Conservation (phyloP, 64 coral and sea anemone species). For the Dendronephthya gigantea region DNA sequence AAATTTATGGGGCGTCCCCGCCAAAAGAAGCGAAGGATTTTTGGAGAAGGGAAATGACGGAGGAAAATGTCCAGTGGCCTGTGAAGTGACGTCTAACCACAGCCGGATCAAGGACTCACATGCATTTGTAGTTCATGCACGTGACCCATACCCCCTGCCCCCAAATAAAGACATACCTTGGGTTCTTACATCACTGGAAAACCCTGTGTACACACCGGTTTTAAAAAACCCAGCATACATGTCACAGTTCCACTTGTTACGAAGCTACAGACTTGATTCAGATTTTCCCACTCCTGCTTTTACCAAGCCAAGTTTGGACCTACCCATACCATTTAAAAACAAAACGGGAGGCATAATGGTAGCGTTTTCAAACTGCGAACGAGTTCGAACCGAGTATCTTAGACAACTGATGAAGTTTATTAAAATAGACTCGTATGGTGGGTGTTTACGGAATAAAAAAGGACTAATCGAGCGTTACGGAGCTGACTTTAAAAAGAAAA, state of each 20-base stretch:
- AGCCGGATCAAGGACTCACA: neutral
- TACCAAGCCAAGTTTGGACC: slow-evolving; percentile 19
- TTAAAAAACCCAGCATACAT: slow-evolving; percentile 8
- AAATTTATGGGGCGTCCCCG: neutral
- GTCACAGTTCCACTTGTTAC: slow-evolving; percentile 2
- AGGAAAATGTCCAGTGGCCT: slow-evolving; percentile 2
- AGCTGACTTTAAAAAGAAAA: slow-evolving; percentile 16
- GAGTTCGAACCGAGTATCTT: slow-evolving; percentile 29
- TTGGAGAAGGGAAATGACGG: neutral
- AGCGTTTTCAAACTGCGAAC: slow-evolving; percentile 42
- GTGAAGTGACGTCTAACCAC: slow-evolving; percentile 22
- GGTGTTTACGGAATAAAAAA: slow-evolving; percentile 39
- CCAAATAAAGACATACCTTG: slow-evolving; percentile 21
- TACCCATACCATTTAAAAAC: slow-evolving; percentile 32
- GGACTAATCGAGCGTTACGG: neutral
- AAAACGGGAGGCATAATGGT: slow-evolving; percentile 32
- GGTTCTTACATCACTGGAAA: slow-evolving; percentile 33
- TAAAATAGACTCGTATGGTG: slow-evolving; percentile 41
- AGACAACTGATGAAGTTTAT: slow-evolving; percentile 41
- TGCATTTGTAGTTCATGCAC: slow-evolving; percentile 30
- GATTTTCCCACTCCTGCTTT: slow-evolving; percentile 28
- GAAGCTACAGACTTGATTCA: slow-evolving; percentile 42
- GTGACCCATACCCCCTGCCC: slow-evolving; percentile 21
- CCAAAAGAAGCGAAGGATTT: neutral
- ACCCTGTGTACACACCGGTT: slow-evolving; percentile 34